These are phyloP conservation scores for Uloborus diversus DNA, from an alignment of 1,140 invertebrate genomes.

Conservation along the genomic window DNA sequence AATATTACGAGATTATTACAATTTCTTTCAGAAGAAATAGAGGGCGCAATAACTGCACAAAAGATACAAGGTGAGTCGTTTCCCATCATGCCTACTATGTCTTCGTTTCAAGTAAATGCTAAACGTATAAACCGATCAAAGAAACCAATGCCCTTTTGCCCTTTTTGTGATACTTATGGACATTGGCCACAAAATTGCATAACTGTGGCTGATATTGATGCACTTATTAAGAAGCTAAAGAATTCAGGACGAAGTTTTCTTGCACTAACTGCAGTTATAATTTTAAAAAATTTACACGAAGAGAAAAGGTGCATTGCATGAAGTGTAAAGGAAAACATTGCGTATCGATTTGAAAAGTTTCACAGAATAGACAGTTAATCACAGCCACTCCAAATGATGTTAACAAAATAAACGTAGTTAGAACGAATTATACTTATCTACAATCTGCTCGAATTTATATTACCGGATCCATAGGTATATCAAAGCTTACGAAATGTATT, in stretches of 20 bases:
- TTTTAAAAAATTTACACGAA: constrained; percentile 5
- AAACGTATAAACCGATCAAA: not conserved
- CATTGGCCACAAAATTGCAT: constrained; percentile 33
- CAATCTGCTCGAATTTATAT: too few species aligned
- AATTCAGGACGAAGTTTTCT: constrained; percentile 21
- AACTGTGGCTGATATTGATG: constrained; percentile 17
- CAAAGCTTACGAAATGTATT: too few species aligned
- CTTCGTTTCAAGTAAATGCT: not conserved
- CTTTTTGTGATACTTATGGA: constrained; percentile 21
- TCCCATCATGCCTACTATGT: not conserved
- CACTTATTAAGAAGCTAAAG: constrained; percentile 26
- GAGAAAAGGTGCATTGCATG: not conserved
- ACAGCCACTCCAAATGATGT: not conserved
- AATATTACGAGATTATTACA: constrained; percentile 1
- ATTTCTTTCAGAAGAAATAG: constrained; percentile 1
- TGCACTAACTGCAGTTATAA: constrained; percentile 16
- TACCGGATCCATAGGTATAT: too few species aligned
- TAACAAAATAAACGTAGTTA: too few species aligned
- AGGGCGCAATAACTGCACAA: not conserved
- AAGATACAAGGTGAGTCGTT: constrained; percentile 15
- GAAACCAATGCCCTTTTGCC: not conserved
- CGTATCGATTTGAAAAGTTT: constrained; percentile 37
- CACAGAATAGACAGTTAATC: not conserved
- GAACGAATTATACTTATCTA: too few species aligned
- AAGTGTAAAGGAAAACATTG: constrained; percentile 25